Evolutionary conservation across 2,797 vertebrate species (phyloP).

Genomic region (Cynodonichthys magdalenae): DNA sequence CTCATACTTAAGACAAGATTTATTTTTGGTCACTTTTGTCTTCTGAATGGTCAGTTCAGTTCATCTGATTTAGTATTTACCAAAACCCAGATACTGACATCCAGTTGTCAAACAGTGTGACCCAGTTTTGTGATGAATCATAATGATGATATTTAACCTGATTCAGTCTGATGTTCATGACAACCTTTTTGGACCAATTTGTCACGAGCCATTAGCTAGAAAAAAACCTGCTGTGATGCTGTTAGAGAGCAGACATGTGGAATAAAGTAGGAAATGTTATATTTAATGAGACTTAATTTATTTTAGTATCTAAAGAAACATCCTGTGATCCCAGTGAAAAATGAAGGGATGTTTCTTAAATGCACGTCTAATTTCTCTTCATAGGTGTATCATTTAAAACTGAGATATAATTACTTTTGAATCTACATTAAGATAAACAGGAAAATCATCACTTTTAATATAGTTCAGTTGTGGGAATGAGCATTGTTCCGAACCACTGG

Average conservation of each 20-base stretch:
- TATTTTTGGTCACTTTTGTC: neutral
- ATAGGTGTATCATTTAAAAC: neutral
- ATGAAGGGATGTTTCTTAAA: neutral
- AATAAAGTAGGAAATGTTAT: constrained; percentile 8
- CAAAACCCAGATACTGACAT: constrained; percentile 5
- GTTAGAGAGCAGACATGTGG: constrained; percentile 1
- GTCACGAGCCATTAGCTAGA: neutral
- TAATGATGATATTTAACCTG: constrained; percentile 9
- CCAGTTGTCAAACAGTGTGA: constrained; percentile 5
- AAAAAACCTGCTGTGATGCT: neutral
- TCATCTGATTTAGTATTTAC: neutral
- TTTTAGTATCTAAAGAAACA: constrained; percentile 2
- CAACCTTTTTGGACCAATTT: constrained; percentile 13
- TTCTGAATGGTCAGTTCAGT: no score
- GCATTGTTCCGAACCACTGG: constrained; percentile 22
- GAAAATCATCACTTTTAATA: constrained; percentile 2
- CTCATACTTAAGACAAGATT: neutral
- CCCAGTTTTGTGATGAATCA: constrained; percentile 14
- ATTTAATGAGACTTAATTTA: constrained; percentile 18
- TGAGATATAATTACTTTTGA: neutral
- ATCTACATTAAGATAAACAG: neutral
- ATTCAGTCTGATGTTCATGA: constrained; percentile 15
- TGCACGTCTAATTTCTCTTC: neutral
- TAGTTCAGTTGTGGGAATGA: neutral
- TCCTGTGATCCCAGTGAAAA: constrained; percentile 5